Conservation (phyloP, 1,140 invertebrate species). For the Globodera ellingtonae region DNA sequence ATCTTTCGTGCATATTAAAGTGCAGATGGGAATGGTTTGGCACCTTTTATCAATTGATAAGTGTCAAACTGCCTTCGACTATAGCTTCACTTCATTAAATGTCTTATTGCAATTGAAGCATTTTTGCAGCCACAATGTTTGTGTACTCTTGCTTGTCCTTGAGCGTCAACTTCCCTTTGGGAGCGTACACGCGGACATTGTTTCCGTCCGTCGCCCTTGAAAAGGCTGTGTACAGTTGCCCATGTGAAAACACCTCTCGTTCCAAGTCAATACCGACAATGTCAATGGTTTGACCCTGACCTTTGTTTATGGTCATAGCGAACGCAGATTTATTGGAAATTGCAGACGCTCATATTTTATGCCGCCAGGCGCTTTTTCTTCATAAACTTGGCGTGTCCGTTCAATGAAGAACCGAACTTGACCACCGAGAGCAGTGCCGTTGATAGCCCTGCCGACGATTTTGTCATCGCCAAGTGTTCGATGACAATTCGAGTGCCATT, state of each 20-base stretch:
- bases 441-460: neutral
- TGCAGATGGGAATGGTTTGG: neutral
- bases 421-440: neutral
- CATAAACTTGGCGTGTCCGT: neutral
- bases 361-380: neutral
- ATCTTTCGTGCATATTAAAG: neutral
- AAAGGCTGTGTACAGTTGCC: too few relatives aligned
- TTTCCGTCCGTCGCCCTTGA: neutral
- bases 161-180: neutral
- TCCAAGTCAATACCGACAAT: too few relatives aligned
- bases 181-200: slow-evolving; percentile 2
- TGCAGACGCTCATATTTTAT: slow-evolving; percentile 10
- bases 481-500: slow-evolving; percentile 35
- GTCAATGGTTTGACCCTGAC: too few relatives aligned
- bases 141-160: neutral
- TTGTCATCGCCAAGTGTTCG: neutral
- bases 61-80: neutral
- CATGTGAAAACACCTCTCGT: too few relatives aligned
- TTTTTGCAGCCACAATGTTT: slow-evolving; percentile 3
- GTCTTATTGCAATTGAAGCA: neutral
- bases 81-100: neutral
- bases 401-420: neutral
- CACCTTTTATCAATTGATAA: too few relatives aligned
- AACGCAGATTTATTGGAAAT: too few relatives aligned
- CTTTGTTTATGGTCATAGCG: too few relatives aligned